A percentile compares a stretch with the other conserved stretches of the same genome.
These are phyloP conservation scores for Seira musarum DNA, from an alignment of 2,888 invertebrate genomes.

Conservation along the genomic window DNA sequence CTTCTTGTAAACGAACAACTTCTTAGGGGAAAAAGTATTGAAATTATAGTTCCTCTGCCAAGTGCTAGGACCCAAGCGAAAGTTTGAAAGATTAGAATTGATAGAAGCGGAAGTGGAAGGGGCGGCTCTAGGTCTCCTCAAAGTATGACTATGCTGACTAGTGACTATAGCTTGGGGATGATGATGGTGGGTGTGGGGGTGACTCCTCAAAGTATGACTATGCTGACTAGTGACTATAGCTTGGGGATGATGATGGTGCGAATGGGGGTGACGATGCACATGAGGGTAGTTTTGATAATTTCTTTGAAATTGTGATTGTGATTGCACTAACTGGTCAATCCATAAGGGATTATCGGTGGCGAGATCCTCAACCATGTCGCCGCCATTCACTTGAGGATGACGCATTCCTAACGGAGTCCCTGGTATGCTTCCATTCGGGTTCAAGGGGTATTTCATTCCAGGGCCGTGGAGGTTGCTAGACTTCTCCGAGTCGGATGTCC, in stretches of 20 bases:
- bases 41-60: slow-evolving; percentile 48
- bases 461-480: slow-evolving; percentile 56
- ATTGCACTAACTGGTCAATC: slow-evolving; percentile 84
- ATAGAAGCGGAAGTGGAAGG: slow-evolving; percentile 21
- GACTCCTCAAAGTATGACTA: no score
- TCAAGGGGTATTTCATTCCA: slow-evolving; percentile 66
- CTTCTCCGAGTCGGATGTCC: slow-evolving; percentile 62
- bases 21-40: slow-evolving; percentile 56
- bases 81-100: slow-evolving; percentile 47
- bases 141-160: no score
- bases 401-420: slow-evolving; percentile 62
- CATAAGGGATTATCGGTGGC: slow-evolving; percentile 92
- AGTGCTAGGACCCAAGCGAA: slow-evolving; percentile 49
- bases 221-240: slow-evolving; percentile 24
- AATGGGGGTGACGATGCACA: background rate
- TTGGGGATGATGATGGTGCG: slow-evolving; percentile 5
- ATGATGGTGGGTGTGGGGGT: background rate
- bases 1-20: slow-evolving; percentile 54
- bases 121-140: slow-evolving; percentile 31
- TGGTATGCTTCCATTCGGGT: slow-evolving; percentile 61
- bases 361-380: slow-evolving; percentile 68
- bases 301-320: no score
- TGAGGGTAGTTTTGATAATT: no score
- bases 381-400: slow-evolving; percentile 60
- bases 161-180: background rate